Evolutionary conservation across 30 jellyfish, hydroid and myxozoan genomes (phyloP).

Genomic region (Aurelia coerulea): DNA sequence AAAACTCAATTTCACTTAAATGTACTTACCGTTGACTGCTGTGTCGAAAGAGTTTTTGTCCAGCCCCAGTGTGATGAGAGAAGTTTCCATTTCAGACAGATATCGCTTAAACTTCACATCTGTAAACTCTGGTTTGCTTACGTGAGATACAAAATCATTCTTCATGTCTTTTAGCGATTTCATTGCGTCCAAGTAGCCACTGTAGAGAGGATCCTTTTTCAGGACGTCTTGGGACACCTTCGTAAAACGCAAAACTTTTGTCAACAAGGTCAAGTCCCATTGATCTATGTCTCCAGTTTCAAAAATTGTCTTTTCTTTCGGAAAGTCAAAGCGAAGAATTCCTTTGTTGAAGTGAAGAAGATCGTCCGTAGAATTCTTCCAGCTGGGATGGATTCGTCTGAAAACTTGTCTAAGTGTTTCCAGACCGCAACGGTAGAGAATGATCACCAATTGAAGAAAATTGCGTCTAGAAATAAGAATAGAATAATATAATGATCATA

Average conservation of each 20-base stretch:
- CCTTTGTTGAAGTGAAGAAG: slow-evolving; percentile 4
- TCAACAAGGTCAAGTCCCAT: slow-evolving; percentile 49
- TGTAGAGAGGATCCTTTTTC: not conserved
- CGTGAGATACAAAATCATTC: slow-evolving; percentile 15
- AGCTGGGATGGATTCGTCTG: slow-evolving; percentile 18
- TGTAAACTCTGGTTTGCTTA: not conserved
- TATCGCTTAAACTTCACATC: not conserved
- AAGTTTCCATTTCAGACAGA: not conserved
- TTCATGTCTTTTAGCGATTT: not conserved
- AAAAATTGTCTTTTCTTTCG: slow-evolving; percentile 1
- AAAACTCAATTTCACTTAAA: too few species aligned
- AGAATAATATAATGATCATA: too few species aligned
- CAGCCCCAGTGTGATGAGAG: slow-evolving; percentile 2
- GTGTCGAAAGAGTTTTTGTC: not conserved
- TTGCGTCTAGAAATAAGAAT: slow-evolving; percentile 8
- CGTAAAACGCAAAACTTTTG: slow-evolving; percentile 22
- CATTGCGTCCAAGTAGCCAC: slow-evolving; percentile 9
- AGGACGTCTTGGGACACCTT: not conserved
- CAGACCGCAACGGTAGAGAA: slow-evolving; percentile 36
- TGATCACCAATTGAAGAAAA: slow-evolving; percentile 11
- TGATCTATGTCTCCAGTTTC: slow-evolving; percentile 26
- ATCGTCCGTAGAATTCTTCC: slow-evolving; percentile 17
- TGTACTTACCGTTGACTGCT: slow-evolving; percentile 21
- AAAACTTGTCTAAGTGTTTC: slow-evolving; percentile 29
- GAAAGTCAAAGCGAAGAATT: not conserved